A percentile compares a stretch with the other conserved stretches of the same genome.
phyloP scores from a whole-genome alignment of 2,888 invertebrate genomes.

The Congeria kusceri region DNA sequence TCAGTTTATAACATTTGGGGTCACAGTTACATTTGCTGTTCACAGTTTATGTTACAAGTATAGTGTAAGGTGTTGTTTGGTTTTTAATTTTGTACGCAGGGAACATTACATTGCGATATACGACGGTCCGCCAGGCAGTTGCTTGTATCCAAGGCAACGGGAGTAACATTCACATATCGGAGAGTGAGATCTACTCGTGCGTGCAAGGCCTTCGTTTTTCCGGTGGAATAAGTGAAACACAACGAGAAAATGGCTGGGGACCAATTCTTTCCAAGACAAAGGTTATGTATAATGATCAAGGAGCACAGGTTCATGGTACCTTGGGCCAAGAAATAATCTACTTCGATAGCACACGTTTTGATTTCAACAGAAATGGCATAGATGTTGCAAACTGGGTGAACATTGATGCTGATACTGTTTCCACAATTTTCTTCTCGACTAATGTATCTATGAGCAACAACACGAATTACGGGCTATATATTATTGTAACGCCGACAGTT shows the following conservation, averaged over 20 bases:
- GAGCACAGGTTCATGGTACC: conserved; percentile 2
- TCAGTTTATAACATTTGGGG: neutral
- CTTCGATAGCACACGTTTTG: neutral
- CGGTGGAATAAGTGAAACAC: neutral
- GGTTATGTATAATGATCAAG: conserved; percentile 5
- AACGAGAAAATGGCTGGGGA: neutral
- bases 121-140: conserved; percentile 14
- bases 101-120: neutral
- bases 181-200: conserved; percentile 10
- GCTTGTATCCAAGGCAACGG: conserved; percentile 11
- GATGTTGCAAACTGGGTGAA: neutral
- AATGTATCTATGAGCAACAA: conserved; percentile 1
- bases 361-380: conserved; percentile 8
- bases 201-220: neutral
- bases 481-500: neutral
- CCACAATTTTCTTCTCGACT: neutral
- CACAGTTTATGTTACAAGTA: too few relatives aligned
- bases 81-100: neutral
- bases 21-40: too few relatives aligned
- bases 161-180: neutral
- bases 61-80: too few relatives aligned
- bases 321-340: neutral
- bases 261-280: neutral
- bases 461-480: neutral
- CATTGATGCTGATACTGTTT: neutral